Conservation (phyloP, 2,797 vertebrate genomes). For the Falco biarmicus region DNA sequence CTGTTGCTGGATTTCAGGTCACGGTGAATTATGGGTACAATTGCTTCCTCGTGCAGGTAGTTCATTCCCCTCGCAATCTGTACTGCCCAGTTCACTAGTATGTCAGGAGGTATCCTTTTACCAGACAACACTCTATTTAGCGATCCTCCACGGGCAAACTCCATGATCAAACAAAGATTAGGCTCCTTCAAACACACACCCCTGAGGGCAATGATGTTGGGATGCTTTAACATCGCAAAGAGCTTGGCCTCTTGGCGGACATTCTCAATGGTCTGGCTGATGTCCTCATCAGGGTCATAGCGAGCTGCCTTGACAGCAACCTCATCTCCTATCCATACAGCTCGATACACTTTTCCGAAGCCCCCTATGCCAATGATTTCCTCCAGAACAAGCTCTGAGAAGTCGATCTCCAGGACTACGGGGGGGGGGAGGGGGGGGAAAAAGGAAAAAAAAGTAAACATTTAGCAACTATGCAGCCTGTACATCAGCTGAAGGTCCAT, state of each 20-base stretch:
- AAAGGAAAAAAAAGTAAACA: not conserved
- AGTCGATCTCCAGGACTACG: slow-evolving; percentile 91
- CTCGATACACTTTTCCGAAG: slow-evolving; percentile 96
- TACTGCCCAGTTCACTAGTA: slow-evolving; percentile 97
- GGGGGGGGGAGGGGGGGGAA: too few species aligned
- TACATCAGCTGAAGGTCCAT: not conserved
- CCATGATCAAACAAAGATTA: slow-evolving; percentile 96
- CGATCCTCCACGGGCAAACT: slow-evolving; percentile 92
- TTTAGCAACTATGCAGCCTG: not conserved
- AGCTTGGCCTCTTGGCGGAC: slow-evolving; percentile 97
- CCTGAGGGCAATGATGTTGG: slow-evolving; percentile 94
- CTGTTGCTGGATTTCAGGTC: slow-evolving; percentile 99
- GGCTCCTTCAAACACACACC: slow-evolving; percentile 94
- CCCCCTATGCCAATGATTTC: slow-evolving; percentile 97
- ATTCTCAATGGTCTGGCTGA: slow-evolving; percentile 92
- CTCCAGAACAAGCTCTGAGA: slow-evolving; percentile 91
- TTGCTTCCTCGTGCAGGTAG: slow-evolving; percentile 93
- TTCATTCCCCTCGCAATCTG: slow-evolving; percentile 95
- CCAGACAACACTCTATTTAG: slow-evolving; percentile 93
- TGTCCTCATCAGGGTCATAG: slow-evolving; percentile 93
- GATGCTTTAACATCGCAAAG: slow-evolving; percentile 94
- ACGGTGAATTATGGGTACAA: slow-evolving; percentile 94
- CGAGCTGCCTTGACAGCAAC: slow-evolving; percentile 97
- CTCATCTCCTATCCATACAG: slow-evolving; percentile 89
- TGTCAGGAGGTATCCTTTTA: slow-evolving; percentile 93